Conservation (phyloP, 2,888 invertebrate genomes). For the Xestia sexstrigata region DNA sequence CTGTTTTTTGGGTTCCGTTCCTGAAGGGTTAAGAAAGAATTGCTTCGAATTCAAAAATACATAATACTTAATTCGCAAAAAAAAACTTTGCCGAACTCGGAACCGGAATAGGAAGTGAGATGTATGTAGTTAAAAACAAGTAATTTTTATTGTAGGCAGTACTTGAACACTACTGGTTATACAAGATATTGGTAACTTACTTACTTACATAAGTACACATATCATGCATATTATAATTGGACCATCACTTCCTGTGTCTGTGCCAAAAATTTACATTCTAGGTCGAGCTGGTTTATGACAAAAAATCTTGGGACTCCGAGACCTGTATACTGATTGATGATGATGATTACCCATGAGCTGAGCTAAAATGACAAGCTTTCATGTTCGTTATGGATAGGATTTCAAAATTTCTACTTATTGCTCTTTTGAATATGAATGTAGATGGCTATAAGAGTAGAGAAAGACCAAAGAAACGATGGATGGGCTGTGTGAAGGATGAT, state of each 20-base stretch:
- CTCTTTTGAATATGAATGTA: too few relatives aligned
- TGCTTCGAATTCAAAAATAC: background rate
- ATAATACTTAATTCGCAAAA: background rate
- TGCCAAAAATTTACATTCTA: conserved; percentile 29
- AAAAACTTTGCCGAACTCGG: background rate
- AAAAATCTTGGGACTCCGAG: background rate
- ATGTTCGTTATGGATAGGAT: too few relatives aligned
- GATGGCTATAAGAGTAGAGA: too few relatives aligned
- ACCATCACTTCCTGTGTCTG: conserved; percentile 13
- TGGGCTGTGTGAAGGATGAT: too few relatives aligned
- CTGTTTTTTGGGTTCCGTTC: too few relatives aligned
- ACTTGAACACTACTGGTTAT: conserved; percentile 24
- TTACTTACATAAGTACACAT: background rate
- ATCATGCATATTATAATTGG: conserved; percentile 22
- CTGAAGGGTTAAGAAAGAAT: background rate
- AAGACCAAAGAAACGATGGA: too few relatives aligned
- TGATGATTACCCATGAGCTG: too few relatives aligned
- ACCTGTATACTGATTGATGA: too few relatives aligned
- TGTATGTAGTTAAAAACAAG: conserved; percentile 7
- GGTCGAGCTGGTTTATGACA: background rate
- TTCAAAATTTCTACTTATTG: too few relatives aligned
- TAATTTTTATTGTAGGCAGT: conserved; percentile 6
- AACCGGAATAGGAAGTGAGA: conserved; percentile 46
- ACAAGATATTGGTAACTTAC: conserved; percentile 4
- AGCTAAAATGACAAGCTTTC: too few relatives aligned